Evolutionary conservation across 2,888 invertebrate genomes (phyloP), one percentile per base, ranked within the genome.

Genomic region (Lissocephala sabroskyi): DNA sequence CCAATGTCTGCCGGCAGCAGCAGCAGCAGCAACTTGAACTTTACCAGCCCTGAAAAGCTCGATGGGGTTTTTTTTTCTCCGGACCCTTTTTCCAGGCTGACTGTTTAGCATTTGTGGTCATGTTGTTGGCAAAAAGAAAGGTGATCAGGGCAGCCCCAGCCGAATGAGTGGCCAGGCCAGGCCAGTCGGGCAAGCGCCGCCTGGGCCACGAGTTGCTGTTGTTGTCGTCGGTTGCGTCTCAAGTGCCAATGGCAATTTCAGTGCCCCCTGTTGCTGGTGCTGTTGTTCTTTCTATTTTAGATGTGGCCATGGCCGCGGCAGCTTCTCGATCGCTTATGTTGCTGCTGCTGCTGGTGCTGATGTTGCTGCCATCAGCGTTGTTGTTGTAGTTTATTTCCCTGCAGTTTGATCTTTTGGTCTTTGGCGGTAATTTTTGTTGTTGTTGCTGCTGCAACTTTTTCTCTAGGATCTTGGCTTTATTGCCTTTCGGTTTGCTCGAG

Each of bases 371-470:
- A 35, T 40, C 45, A 17, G 17, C 39, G 48, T 18, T 46, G 67
- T 23, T 55, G 56, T 47, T 71, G 73, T 75, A 70, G 78, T 78
- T 78, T 70, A 78, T 73, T 78, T 78, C 71, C 57, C 49, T 65
- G 59, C 56, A 59, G 67, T 65, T 73, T 73, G 73, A 73, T 73
- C 73, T 73, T 78, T 73, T 75, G 78, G 73, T 75, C 73, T 73
- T 71, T 73, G 73, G 73, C 78, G 73, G 78, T 73, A 78, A 73
- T 78, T 74, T 74, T 78, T 65, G 59, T 62, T 58, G 58, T 14
- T 36, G 39, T 26, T 18, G 19, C 28, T 35, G n/a, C n/a, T n/a
- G n/a, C n/a, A 18, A 33, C 23, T 33, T 41, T 39, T 26, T 28
- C n/a, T 59, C 43, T 47, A 46, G 56, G 58, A 62, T 51, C 65